phyloP scores from a whole-genome alignment of 2,113 vertebrate species.

The Clarias gariepinus region DNA sequence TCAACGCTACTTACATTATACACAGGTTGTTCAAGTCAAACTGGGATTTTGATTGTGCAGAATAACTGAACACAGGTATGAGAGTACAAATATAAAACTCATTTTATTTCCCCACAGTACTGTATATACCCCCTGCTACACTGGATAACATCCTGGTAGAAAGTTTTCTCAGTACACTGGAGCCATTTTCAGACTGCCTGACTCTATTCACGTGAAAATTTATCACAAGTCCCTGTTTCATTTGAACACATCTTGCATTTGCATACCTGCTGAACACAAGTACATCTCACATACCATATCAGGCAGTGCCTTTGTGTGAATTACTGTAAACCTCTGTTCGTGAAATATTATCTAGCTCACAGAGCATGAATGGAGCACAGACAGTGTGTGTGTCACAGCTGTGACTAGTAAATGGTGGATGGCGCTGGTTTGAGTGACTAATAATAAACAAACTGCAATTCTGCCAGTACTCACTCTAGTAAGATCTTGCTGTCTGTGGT shows the following conservation, averaged over 20 bases:
- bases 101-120: no score
- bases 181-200: no score
- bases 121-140: no score
- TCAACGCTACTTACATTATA: neutral
- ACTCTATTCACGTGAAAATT: no score
- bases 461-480: constrained; percentile 75
- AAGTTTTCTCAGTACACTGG: no score
- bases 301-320: neutral
- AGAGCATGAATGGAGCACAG: constrained; percentile 24
- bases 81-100: no score
- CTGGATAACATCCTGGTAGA: no score
- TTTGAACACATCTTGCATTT: neutral
- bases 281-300: neutral
- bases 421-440: neutral
- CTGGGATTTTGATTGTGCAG: no score
- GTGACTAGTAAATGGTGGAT: constrained; percentile 2
- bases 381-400: neutral
- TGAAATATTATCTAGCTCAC: constrained; percentile 1
- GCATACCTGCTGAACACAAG: neutral
- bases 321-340: neutral
- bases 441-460: constrained; percentile 15
- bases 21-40: no score
- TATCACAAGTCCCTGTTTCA: no score
- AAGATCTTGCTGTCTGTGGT: constrained; percentile 83
- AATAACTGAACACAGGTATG: no score